Base-by-base conservation (phyloP, 2,113 vertebrate species). In the Mormyrus iriodes region DNA sequence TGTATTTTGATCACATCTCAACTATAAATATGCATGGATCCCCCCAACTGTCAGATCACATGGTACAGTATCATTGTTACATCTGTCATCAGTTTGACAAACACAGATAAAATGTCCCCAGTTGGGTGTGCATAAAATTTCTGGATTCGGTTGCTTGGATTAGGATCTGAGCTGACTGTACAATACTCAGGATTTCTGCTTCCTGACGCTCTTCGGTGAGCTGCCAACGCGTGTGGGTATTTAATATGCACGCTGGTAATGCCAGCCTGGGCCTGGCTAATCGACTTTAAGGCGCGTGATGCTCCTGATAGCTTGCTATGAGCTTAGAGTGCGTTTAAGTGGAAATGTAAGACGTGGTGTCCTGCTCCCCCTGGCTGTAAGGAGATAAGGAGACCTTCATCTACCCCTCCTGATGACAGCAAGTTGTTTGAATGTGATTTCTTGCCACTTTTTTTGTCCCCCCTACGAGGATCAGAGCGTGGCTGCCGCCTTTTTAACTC, bases 301-400 rank as follows among this genome's bases (percentile, higher is more conserved):
- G 86, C 76, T 24, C 24, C 5, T 79, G 88, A 79, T 87, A 61
- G 90, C 53, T 76, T 89, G 88, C 85, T 90, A 52, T 65, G 85
- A 58, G 85, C 90, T 87, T 79, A 86, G 90, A 89, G 82, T 46
- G 88, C 46, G 53, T 53, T 90, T 69, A 82, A 86, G 90, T 84
- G 88, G 88, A 89, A 90, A 61, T 46, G 69, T 55, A 65, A 90
- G 85, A 44, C 44, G 44, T n/a, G 46, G 82, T 27, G 87, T 79
- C 19, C 15, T 5, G 69, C 39, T 87, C 27, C 9, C 10, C 17
- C 24, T 31, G 9, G 13, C 35, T 76, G 65, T 73, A 46, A 88
- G 73, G 27, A 87, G 88, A 89, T 89, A 87, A 89, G 58, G 83
- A 61, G 88, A n/a, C 65, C 88, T 44, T 35, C 88, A 31, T 42